phyloP scores from a whole-genome alignment of 1,140 invertebrate genomes.

The Eumaeus atala region DNA sequence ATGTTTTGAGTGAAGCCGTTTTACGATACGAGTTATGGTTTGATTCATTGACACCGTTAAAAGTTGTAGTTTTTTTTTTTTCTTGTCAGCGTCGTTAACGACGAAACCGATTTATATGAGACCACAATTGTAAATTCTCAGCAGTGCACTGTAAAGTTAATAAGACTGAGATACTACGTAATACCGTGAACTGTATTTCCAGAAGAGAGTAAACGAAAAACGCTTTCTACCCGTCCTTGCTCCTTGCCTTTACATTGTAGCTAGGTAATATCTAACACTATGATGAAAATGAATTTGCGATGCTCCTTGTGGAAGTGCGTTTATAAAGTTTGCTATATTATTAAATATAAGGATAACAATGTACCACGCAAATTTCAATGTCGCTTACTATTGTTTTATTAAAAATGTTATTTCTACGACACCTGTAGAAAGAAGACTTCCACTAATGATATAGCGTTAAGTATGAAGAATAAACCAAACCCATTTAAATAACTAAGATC shows the following conservation, averaged over 20 bases:
- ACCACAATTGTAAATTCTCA: slow-evolving; percentile 38
- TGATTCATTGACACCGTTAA: slow-evolving; percentile 48
- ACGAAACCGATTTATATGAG: slow-evolving; percentile 21
- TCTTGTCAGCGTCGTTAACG: slow-evolving; percentile 17
- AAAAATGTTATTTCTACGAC: slow-evolving; percentile 25
- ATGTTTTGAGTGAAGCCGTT: slow-evolving; percentile 33
- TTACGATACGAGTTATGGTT: slow-evolving; percentile 43
- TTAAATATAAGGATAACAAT: slow-evolving; percentile 31
- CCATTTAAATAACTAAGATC: neutral
- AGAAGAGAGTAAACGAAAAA: slow-evolving; percentile 67
- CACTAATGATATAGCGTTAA: neutral
- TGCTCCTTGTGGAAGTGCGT: slow-evolving; percentile 61
- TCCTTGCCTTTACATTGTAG: slow-evolving; percentile 72
- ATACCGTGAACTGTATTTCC: slow-evolving; percentile 66
- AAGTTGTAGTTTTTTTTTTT: slow-evolving; percentile 27
- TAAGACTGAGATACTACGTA: slow-evolving; percentile 70
- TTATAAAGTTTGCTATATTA: slow-evolving; percentile 47
- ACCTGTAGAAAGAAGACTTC: neutral
- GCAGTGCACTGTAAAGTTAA: slow-evolving; percentile 52
- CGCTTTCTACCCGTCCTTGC: slow-evolving; percentile 72
- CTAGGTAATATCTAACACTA: slow-evolving; percentile 64
- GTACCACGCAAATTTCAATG: slow-evolving; percentile 35
- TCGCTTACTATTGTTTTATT: slow-evolving; percentile 28
- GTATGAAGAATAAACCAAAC: no score
- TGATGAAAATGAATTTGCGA: slow-evolving; percentile 45